phyloP scores from a whole-genome alignment of 1,140 invertebrate species.

The Brachystomella parvula region DNA sequence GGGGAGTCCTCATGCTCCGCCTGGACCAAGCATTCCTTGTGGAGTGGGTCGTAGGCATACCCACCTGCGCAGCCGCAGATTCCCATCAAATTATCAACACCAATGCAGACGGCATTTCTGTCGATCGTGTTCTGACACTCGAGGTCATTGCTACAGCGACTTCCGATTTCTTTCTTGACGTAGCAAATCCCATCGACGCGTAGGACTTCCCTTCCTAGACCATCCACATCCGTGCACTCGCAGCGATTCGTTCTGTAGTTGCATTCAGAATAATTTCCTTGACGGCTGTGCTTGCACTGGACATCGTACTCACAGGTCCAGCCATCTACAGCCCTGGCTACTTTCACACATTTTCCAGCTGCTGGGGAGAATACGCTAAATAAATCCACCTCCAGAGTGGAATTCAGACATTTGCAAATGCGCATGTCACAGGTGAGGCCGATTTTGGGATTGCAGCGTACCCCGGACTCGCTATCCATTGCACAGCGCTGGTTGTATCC shows the following conservation, averaged over 20 bases:
- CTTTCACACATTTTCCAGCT: neutral
- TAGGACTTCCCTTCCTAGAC: neutral
- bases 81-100: neutral
- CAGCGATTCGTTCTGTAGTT: conserved; percentile 10
- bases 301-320: conserved; percentile 10
- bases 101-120: conserved; percentile 8
- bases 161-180: conserved; percentile 11
- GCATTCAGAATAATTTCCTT: conserved; percentile 13
- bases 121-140: conserved; percentile 13
- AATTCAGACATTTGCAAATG: conserved; percentile 9
- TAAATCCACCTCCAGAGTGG: neutral
- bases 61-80: conserved; percentile 4
- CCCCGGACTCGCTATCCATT: neutral
- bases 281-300: conserved; percentile 19
- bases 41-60: neutral
- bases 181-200: conserved; percentile 13
- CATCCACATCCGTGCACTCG: conserved; percentile 7
- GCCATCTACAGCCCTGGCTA: neutral
- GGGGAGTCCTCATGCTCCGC: neutral
- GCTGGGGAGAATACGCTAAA: neutral
- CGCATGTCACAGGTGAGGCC: conserved; percentile 2
- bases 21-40: conserved; percentile 9
- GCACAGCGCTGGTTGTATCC: neutral
- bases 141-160: conserved; percentile 11
- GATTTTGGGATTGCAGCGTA: neutral